Base-by-base conservation (phyloP, 2,888 invertebrate species). In the Yponomeuta plumbellus region DNA sequence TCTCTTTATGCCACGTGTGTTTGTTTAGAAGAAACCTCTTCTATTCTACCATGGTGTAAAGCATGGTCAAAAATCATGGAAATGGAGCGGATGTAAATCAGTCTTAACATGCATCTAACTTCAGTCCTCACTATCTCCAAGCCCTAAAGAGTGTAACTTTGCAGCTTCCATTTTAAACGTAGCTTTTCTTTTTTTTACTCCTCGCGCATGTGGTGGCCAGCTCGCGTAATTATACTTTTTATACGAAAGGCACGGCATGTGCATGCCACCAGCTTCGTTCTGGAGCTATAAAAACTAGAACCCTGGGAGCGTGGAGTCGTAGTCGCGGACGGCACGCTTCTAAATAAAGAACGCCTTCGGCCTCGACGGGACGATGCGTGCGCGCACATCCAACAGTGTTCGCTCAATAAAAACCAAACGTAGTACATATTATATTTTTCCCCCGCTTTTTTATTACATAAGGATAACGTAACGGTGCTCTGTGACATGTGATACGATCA, bases 351-450 rank as follows among this genome's bases (percentile, higher is more conserved):
- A 78, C 84, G 80, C 77, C 81, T 80, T 77, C 80, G 75, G 44
- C 44, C 58, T 75, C 78, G 87, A 82, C 88, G 88, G 88, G 87
- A 84, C 69, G 77, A 78, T 90, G 90, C 84, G 82, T 76, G 70
- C 74, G 82, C 88, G 87, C 89, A 88, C 76, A 80, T 73, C 76
- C 74, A 76, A 73, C 74, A 76, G 73, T 61, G 79, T 70, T 74
- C 80, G 76, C 81, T 76, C 84, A 82, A 80, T 80, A 83, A 87
- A 84, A 86, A 80, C 78, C 81, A 87, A 86, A 85, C 90, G 88
- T 84, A 86, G 86, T 79, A 85, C 86, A 83, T 88, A 86, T 85
- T 86, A 86, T 87, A 88, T 87, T 85, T 88, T 86, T 83, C 79
- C 75, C 73, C 79, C 84, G 84, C 88, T 64, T 59, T 61, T 58